phyloP scores from a whole-genome alignment of 1,140 invertebrate species.

The Drosophila ercepeae region DNA sequence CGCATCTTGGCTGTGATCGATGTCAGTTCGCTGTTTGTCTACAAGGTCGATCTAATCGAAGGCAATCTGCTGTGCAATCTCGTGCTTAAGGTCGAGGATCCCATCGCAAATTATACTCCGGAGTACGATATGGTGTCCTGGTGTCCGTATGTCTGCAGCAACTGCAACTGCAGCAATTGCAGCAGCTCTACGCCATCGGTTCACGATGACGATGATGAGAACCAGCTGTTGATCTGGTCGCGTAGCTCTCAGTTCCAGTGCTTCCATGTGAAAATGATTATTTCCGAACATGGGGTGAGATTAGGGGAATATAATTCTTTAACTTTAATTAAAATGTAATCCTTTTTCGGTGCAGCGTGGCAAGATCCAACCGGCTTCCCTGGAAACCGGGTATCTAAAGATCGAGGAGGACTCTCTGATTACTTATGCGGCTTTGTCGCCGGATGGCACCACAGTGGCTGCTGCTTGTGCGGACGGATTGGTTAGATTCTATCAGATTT shows the following conservation, averaged over 20 bases:
- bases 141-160: conserved; percentile 92
- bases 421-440: conserved; percentile 94
- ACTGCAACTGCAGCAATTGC: too few relatives aligned
- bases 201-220: conserved; percentile 88
- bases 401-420: conserved; percentile 90
- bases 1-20: conserved; percentile 94
- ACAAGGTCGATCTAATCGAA: conserved; percentile 89
- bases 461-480: conserved; percentile 94
- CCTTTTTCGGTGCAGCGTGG: conserved; percentile 58
- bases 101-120: conserved; percentile 66
- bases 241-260: conserved; percentile 87
- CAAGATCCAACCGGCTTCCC: conserved; percentile 79
- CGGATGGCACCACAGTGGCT: conserved; percentile 96
- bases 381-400: conserved; percentile 87
- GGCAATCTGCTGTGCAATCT: conserved; percentile 86
- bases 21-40: conserved; percentile 90
- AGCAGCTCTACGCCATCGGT: conserved; percentile 85
- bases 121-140: conserved; percentile 88
- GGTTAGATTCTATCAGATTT: conserved; percentile 96
- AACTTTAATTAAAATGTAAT: neutral
- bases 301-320: neutral
- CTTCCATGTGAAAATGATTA: conserved; percentile 72
- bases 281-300: conserved; percentile 74
- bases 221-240: conserved; percentile 91
- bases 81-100: conserved; percentile 85